A percentile compares a stretch with the other conserved stretches of the same genome.
phyloP scores from a whole-genome alignment of 2,888 invertebrate genomes.

The Melinaea marsaeus region DNA sequence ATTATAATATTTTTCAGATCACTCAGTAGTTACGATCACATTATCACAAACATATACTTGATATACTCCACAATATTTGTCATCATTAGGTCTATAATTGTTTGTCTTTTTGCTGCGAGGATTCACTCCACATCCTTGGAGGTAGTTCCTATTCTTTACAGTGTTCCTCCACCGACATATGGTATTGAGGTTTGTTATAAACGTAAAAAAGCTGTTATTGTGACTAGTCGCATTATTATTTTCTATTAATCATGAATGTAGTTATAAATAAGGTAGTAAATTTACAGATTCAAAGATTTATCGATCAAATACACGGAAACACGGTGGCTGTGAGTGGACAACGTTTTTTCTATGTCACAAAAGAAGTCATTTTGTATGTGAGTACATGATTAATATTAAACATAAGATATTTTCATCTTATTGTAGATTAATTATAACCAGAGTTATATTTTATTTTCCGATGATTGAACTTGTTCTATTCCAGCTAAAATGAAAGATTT shows the following conservation, averaged over 20 bases:
- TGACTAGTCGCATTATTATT: too few species aligned
- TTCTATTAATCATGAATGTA: background rate
- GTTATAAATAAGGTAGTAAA: background rate
- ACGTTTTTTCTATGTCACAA: conserved; percentile 75
- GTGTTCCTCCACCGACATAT: conserved; percentile 73
- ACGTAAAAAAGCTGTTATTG: background rate
- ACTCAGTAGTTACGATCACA: conserved; percentile 52
- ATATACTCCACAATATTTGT: conserved; percentile 22
- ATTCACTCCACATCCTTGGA: conserved; percentile 72
- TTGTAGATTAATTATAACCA: too few species aligned
- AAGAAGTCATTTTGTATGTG: too few species aligned
- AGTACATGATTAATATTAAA: too few species aligned
- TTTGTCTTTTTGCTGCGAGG: conserved; percentile 74
- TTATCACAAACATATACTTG: conserved; percentile 16
- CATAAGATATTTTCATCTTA: too few species aligned
- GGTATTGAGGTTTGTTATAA: conserved; percentile 76
- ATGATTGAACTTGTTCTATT: too few species aligned
- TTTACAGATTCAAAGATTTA: too few species aligned
- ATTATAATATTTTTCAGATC: conserved; percentile 23
- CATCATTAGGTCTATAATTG: conserved; percentile 59
- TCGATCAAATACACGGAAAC: too few species aligned
- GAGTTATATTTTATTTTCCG: too few species aligned
- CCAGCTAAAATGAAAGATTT: too few species aligned
- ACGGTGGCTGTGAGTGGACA: conserved; percentile 77
- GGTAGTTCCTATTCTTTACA: conserved; percentile 70